Evolutionary conservation across 1,140 invertebrate species (phyloP), one percentile per base, ranked within the genome.

Genomic region (Aphis craccivora): DNA sequence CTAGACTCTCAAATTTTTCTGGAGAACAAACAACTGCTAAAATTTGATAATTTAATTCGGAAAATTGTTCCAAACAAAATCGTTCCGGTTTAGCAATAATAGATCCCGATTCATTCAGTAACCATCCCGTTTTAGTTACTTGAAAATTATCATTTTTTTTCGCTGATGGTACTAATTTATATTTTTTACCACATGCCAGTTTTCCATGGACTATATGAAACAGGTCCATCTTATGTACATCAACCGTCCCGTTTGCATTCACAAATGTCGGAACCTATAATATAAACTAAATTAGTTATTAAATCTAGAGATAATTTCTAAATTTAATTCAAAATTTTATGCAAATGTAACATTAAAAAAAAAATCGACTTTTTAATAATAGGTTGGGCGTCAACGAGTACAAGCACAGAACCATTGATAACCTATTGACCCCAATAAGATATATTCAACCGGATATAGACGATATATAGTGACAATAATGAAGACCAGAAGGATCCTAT

Each of bases 51-150:
- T 89, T 37, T 1, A 23, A 37, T 2, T 23, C 20, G 20, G 18
- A 9, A 51, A 53, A 89, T 53, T 37, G 7, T 11, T 89, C 87
- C 40, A 89, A 89, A 51, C 87, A 89, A 89, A 89, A 89, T 53
- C 53, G n/a, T 5, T 7, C 48, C 1, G 87, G 87, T 37, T 22
- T 7, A 11, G 45, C 45, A 37, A 89, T 51, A 37, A 11, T 5
- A 23, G 8, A 1, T 35, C 35, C 48, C 0, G 48, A 89, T 53
- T 89, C 48, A 23, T 37, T 89, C n/a, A 89, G 25, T 37, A 89
- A 53, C 48, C n/a, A 51, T 22, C 87, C 87, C 3, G 2, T 2
- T 25, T 53, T 11, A 35, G 48, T 25, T 53, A 89, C 8, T 3
- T 0, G 18, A 20, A 89, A 89, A 53, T 37, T 35, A 11, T 53